These are phyloP conservation scores for Tinamus guttatus DNA, from an alignment of 2,113 vertebrate genomes.

Conservation along the genomic window DNA sequence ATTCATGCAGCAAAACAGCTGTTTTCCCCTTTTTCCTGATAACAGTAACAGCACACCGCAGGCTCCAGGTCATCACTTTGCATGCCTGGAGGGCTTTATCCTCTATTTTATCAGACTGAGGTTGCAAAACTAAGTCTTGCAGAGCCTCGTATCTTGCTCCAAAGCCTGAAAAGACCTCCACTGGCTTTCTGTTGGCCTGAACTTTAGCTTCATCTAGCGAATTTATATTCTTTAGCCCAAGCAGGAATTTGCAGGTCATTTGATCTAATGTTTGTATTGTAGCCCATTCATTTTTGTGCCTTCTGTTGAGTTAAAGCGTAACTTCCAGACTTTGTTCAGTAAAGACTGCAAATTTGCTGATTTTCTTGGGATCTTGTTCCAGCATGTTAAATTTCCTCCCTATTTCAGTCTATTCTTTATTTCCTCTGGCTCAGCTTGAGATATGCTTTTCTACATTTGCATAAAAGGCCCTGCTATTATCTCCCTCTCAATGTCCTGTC, in stretches of 20 bases:
- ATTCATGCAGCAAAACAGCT: background rate
- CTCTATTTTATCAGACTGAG: background rate
- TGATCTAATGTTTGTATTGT: background rate
- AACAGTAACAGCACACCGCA: background rate
- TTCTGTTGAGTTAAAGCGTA: background rate
- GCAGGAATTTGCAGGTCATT: background rate
- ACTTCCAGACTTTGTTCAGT: background rate
- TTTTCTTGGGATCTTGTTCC: background rate
- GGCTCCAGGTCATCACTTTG: background rate
- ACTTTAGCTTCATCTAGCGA: background rate
- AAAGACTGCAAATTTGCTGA: background rate
- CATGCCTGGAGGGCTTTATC: background rate
- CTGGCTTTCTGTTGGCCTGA: background rate
- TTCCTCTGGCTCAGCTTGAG: background rate
- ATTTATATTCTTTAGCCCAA: background rate
- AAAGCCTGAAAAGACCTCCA: background rate
- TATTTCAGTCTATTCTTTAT: background rate
- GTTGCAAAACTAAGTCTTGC: background rate
- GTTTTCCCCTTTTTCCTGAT: background rate
- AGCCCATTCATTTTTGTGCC: background rate
- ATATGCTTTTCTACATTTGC: background rate
- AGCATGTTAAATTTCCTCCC: background rate
- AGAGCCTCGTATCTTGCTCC: background rate
- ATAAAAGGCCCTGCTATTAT: background rate
- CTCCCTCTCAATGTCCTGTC: rapidly evolving